Base-by-base conservation (phyloP, 2,888 invertebrate genomes). In the Synanthedon vespiformis region DNA sequence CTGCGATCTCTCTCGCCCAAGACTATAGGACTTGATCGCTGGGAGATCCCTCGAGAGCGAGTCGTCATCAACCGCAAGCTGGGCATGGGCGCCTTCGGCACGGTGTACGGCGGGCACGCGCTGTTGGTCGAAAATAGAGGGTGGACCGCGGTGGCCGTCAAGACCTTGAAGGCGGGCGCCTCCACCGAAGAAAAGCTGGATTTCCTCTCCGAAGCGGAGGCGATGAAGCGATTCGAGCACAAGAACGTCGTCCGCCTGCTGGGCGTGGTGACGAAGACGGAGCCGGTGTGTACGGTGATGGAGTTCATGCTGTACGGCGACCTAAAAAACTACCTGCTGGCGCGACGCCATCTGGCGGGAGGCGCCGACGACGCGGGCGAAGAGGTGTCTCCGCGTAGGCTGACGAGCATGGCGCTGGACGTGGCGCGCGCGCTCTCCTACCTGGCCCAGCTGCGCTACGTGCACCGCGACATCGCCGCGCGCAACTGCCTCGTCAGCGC, bases 251-350 rank as follows among this genome's bases (percentile, higher is more conserved):
- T 97, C 12, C 91, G 92, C 61, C 83, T 97, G 40, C 80, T 96
- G 16, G 97, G 94, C 1, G 96, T 97, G 11, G 95, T 95, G 64
- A 94, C 96, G 1, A 92, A 94, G 67, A 92, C 90, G 49, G 95
- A 96, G 66, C 96, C 97, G 0, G 93, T 96, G 49, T 94, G 95
- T 70, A 95, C 95, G 0, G 92, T 97, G 12, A 97, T 97, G 96
- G 97, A 97, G 77, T 96, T 95, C 69, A 95, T 96, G 94, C 83
- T 97, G 41, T 95, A 96, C 72, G 97, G 96, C 18, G 97, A 97
- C 74, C 82, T 97, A 59, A 97, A 96, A 81, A 95, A 94, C 8
- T 97, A 93, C 79, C 87, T 97, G 54, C 77, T 97, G 59, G 95
- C 95, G 12, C 90, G 97, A 58, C 90, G 97, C 48, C 94, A 95